Evolutionary conservation across 2,113 vertebrate genomes (phyloP).

Genomic region (Myrmecophaga tridactyla): DNA sequence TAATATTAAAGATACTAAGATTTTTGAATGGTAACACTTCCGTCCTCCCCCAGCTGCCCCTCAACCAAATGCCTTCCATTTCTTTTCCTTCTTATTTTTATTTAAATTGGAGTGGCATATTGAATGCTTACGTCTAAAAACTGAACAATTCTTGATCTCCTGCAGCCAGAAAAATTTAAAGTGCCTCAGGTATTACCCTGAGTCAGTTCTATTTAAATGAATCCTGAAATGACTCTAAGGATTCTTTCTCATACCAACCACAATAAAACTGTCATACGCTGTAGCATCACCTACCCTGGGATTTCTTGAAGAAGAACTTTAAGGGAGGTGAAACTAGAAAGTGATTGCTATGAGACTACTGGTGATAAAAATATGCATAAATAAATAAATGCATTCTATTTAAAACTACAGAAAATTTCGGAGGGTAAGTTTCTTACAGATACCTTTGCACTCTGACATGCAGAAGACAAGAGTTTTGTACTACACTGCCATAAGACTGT

Average conservation of each 20-base stretch:
- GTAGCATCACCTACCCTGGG: neutral
- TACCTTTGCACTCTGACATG: neutral
- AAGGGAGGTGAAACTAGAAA: neutral
- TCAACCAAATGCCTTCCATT: neutral
- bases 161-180: neutral
- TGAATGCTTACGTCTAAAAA: neutral
- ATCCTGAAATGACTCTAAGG: neutral
- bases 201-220: neutral
- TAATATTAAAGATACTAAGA: neutral
- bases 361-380: neutral
- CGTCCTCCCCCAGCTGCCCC: neutral
- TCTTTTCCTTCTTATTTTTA: too few relatives aligned
- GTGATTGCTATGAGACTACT: neutral
- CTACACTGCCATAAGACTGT: neutral
- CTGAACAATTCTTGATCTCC: neutral
- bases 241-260: conserved; percentile 23
- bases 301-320: neutral
- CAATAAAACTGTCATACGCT: neutral
- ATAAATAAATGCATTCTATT: neutral
- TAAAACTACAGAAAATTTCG: neutral
- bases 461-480: neutral
- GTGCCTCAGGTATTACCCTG: neutral
- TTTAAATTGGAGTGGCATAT: neutral
- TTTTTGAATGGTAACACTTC: neutral
- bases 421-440: neutral